phyloP scores from a whole-genome alignment of 2,888 invertebrate genomes.

The Cryptus viduatorius region DNA sequence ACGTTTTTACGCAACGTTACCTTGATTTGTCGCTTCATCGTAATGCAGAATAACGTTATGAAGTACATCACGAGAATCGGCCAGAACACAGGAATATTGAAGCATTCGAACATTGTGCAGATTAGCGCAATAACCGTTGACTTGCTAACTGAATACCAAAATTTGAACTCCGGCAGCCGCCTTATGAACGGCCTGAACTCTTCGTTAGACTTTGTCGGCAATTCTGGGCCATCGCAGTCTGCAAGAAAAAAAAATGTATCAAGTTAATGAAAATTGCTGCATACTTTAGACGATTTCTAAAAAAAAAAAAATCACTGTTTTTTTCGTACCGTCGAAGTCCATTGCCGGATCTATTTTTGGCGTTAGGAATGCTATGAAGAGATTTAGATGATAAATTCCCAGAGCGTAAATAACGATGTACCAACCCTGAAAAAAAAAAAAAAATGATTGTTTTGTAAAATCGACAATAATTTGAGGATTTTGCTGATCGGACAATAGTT shows the following conservation, averaged over 20 bases:
- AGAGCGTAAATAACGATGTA: constrained; percentile 99
- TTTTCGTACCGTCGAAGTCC: constrained; percentile 93
- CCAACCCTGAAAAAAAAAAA: constrained; percentile 92
- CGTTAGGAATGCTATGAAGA: constrained; percentile 99
- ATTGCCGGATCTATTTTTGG: constrained; percentile 99
- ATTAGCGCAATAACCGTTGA: constrained; percentile 95
- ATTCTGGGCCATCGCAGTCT: constrained; percentile 94
- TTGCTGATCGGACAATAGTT: background rate
- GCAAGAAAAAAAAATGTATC: constrained; percentile 46
- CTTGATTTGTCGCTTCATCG: constrained; percentile 99
- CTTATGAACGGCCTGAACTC: constrained; percentile 99
- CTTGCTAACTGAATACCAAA: constrained; percentile 99
- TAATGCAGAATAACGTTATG: constrained; percentile 98
- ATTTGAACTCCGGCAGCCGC: constrained; percentile 99
- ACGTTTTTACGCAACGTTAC: constrained; percentile 86
- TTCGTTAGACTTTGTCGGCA: constrained; percentile 97
- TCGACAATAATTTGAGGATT: constrained; percentile 30
- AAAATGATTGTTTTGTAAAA: too few relatives aligned
- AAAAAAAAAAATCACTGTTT: constrained; percentile 2
- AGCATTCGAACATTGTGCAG: constrained; percentile 98
- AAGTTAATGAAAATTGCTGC: constrained; percentile 32
- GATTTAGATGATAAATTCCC: constrained; percentile 99
- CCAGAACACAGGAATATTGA: constrained; percentile 99
- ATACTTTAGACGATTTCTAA: background rate
- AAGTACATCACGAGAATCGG: constrained; percentile 99